A percentile compares a stretch with the other conserved stretches of the same genome.
Conservation (phyloP, 2,113 vertebrate genomes). For the Penelope pileata region DNA sequence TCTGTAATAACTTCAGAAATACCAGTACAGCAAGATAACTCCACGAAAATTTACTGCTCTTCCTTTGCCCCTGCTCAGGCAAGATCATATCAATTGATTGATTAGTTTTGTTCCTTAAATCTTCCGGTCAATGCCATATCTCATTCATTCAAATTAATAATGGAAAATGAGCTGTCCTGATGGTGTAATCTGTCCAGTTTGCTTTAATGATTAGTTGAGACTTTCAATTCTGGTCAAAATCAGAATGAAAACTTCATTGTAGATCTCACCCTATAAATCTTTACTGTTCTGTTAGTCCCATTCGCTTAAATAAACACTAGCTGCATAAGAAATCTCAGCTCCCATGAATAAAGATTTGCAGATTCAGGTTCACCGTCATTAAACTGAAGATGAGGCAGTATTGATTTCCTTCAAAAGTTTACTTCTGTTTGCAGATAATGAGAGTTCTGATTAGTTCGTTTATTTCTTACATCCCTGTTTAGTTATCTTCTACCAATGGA, state of each 20-base stretch:
- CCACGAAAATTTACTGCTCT: background rate
- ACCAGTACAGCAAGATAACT: background rate
- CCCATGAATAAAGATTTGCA: background rate
- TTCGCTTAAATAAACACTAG: background rate
- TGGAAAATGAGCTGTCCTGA: background rate
- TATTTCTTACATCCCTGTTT: background rate
- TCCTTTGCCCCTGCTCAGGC: background rate
- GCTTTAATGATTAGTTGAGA: background rate
- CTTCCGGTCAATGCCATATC: background rate
- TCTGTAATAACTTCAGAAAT: background rate
- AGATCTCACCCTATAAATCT: background rate
- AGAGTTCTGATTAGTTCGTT: background rate
- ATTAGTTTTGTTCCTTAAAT: background rate
- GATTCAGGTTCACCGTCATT: background rate
- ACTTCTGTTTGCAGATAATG: background rate
- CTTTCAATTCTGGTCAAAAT: background rate
- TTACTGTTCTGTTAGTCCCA: background rate
- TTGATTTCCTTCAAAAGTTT: background rate
- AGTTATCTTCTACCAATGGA: background rate
- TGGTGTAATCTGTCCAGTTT: background rate
- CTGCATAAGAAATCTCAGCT: background rate
- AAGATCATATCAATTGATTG: background rate
- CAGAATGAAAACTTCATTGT: background rate
- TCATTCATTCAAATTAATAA: background rate
- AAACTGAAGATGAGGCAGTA: background rate